Evolutionary conservation across 2,888 invertebrate genomes (phyloP).

Genomic region (Gastracanthus pulcherrimus): DNA sequence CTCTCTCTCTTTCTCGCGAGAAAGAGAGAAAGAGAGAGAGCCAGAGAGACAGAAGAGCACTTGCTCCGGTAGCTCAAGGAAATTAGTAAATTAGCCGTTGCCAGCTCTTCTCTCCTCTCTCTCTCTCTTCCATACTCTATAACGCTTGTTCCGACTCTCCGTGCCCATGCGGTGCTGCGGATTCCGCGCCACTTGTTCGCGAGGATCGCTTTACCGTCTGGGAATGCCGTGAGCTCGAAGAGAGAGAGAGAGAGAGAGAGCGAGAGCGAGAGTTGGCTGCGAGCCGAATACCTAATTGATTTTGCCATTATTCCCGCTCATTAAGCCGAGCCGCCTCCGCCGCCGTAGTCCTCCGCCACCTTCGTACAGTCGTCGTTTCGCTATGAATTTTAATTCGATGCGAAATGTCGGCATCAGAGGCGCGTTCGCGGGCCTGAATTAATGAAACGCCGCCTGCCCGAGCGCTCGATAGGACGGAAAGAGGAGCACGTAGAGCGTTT

Average conservation of each 20-base stretch:
- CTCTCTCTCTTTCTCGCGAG: constrained; percentile 20
- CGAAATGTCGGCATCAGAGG: constrained; percentile 29
- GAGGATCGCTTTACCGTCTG: constrained; percentile 57
- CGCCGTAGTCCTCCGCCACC: not conserved
- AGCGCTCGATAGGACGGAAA: not conserved
- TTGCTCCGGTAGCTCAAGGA: constrained; percentile 55
- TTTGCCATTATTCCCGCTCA: constrained; percentile 61
- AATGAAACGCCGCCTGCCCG: constrained; percentile 36
- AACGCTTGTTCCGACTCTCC: not conserved
- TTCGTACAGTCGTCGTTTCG: constrained; percentile 37
- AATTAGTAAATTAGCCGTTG: constrained; percentile 58
- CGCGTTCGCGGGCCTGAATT: constrained; percentile 35
- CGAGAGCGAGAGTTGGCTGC: constrained; percentile 57
- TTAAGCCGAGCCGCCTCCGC: constrained; percentile 49
- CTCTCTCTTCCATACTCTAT: not conserved
- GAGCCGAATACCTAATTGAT: constrained; percentile 60
- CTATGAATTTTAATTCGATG: constrained; percentile 60
- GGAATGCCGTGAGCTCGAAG: constrained; percentile 42
- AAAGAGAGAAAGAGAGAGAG: constrained; percentile 19
- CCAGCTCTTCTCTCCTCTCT: not conserved
- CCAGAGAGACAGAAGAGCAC: constrained; percentile 29
- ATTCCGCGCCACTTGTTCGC: constrained; percentile 57
- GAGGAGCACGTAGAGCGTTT: not conserved
- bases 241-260: constrained; percentile 8
- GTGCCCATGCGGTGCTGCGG: not conserved